A percentile compares a stretch with the other conserved stretches of the same genome.
Evolutionary conservation across 1,140 invertebrate genomes (phyloP).

Genomic region (Phymastichus coffea): DNA sequence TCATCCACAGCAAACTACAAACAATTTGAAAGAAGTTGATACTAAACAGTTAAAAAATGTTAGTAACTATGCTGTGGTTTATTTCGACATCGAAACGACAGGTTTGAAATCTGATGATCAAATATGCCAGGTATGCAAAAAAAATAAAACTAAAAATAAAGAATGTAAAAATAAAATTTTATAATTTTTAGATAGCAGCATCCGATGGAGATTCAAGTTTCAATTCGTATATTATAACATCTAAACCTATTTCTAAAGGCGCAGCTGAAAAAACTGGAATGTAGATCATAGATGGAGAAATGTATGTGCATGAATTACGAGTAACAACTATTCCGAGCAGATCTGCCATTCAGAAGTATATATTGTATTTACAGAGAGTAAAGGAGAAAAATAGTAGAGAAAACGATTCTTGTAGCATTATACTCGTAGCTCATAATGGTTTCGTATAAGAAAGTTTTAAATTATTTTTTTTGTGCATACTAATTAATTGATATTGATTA

Average conservation of each 20-base stretch:
- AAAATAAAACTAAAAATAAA: background rate
- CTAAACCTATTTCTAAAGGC: background rate
- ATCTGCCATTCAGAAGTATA: background rate
- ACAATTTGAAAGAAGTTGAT: background rate
- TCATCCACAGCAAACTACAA: background rate
- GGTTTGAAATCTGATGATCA: constrained; percentile 2
- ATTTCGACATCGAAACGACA: constrained; percentile 24
- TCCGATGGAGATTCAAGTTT: background rate
- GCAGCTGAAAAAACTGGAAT: background rate
- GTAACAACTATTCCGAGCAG: no score
- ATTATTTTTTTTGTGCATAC: background rate
- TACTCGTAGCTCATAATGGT: constrained; percentile 9
- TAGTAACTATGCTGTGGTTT: background rate
- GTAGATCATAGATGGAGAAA: background rate
- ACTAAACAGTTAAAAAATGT: background rate
- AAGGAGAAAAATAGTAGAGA: background rate
- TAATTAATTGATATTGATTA: background rate
- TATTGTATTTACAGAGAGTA: background rate
- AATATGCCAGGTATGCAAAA: constrained; percentile 8
- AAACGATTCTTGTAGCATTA: background rate
- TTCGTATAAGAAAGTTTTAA: constrained; percentile 3
- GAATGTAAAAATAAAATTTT: background rate
- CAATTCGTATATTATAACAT: background rate
- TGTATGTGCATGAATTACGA: no score
- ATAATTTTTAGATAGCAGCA: constrained; percentile 11